Base-by-base conservation (phyloP, 2,888 invertebrate genomes). In the Tiliacea aurago region DNA sequence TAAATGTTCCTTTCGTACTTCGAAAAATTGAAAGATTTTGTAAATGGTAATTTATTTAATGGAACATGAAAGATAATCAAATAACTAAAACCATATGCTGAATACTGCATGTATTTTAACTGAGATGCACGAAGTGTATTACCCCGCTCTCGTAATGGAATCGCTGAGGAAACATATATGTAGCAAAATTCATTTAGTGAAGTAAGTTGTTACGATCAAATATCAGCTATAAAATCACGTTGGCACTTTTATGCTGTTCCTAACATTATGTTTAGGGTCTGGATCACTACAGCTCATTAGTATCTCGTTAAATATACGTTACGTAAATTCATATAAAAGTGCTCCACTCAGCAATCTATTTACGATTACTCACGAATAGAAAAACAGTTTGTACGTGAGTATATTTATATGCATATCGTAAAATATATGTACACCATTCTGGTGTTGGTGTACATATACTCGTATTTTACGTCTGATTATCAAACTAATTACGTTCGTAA, bases 291-390 rank as follows among this genome's bases (percentile, higher is more conserved):
- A 73, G 18, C 81, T 80, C 81, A 84, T 81, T 81, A 81, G 62
- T 84, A 71, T 76, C 76, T 81, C 77, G 76, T 71, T 72, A 65
- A 84, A 69, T 70, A 76, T 61, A 15, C 62, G 69, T 81, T 70
- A 70, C 82, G 77, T 55, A 69, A 67, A 76, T 81, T 76, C 23
- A 76, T 62, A 80, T 68, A 68, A 81, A 84, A 81, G 41, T 70
- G 53, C 47, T 75, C 15, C 58, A 53, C 49, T 70, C 69, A 37
- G 49, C 56, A 65, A 81, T 75, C 56, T 75, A 66, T 76, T 81
- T 66, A 81, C 49, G 49, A 68, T 81, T 70, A 70, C 59, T 66
- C 66, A 58, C 58, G 45, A 69, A 81, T 68, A 84, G 70, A 65
- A 66, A 80, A 81, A 71, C 51, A 62, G 61, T 61, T 73, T 56